phyloP scores from a whole-genome alignment of 2,113 vertebrate genomes.

The Phrynosoma platyrhinos region DNA sequence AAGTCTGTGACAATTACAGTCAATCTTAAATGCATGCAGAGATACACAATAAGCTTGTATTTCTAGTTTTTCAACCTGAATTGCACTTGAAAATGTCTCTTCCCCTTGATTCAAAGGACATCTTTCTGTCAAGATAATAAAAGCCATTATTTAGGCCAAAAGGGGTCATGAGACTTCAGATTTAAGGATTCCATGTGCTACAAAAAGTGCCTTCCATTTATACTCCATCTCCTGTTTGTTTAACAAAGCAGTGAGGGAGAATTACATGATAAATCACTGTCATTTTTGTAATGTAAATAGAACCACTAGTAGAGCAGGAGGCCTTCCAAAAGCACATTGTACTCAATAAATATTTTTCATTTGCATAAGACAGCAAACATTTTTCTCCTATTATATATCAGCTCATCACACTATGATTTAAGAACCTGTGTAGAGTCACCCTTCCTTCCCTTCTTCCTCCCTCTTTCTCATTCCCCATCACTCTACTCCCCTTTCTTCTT shows the following conservation, averaged over 20 bases:
- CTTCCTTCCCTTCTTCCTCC: too few species aligned
- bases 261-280: constrained; percentile 60
- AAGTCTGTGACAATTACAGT: neutral
- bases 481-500: neutral
- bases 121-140: neutral
- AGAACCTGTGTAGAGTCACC: neutral
- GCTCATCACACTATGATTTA: constrained; percentile 9
- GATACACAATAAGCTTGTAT: neutral
- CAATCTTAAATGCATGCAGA: neutral
- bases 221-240: constrained; percentile 44
- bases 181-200: neutral
- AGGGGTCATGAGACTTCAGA: neutral
- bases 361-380: constrained; percentile 58
- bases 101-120: neutral
- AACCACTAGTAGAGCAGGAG: constrained; percentile 31
- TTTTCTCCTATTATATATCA: constrained; percentile 23
- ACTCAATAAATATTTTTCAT: constrained; percentile 46
- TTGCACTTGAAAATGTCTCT: neutral
- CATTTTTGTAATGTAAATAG: constrained; percentile 66
- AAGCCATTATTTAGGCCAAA: neutral
- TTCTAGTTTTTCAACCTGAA: neutral
- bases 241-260: constrained; percentile 33
- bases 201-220: constrained; percentile 6
- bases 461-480: too few species aligned
- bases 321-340: constrained; percentile 34